phyloP scores from a whole-genome alignment of 2,797 vertebrate genomes.

The Diplodus sargus region DNA sequence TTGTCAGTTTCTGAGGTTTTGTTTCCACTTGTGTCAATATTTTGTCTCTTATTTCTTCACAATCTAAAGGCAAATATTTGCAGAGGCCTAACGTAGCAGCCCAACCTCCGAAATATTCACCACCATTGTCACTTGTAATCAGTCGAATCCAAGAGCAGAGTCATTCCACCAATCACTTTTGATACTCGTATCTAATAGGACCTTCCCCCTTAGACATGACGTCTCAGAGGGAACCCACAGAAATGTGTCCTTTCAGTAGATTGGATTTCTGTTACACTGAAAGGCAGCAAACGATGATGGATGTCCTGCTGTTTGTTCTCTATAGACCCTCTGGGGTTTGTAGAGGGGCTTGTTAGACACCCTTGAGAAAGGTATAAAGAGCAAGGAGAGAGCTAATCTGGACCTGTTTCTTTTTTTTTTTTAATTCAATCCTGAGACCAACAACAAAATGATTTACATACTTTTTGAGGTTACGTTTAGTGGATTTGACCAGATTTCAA shows the following conservation, averaged over 20 bases:
- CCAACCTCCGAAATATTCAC: conserved; percentile 49
- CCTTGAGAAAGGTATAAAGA: conserved; percentile 35
- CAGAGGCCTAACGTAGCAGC: background rate
- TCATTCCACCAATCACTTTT: conserved; percentile 1
- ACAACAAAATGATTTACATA: background rate
- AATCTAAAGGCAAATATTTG: conserved; percentile 46
- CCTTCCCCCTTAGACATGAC: too few species aligned
- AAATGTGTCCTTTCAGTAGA: conserved; percentile 61
- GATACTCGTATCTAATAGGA: background rate
- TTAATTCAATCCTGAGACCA: background rate
- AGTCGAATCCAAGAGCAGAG: conserved; percentile 29
- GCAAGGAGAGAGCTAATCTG: conserved; percentile 21
- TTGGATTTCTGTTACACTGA: conserved; percentile 72
- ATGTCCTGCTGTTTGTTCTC: conserved; percentile 63
- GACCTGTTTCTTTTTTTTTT: conserved; percentile 15
- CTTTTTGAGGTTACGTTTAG: background rate
- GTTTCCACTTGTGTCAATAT: conserved; percentile 8
- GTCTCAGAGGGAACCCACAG: conserved; percentile 25
- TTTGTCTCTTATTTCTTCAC: conserved; percentile 33
- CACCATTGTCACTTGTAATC: conserved; percentile 47
- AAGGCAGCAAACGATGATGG: conserved; percentile 77
- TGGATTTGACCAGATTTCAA: background rate
- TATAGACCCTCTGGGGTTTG: conserved; percentile 32
- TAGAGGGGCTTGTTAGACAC: conserved; percentile 33
- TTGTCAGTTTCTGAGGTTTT: background rate